Base-by-base conservation (phyloP, 64 coral and sea anemone genomes). In the Montipora sp. region DNA sequence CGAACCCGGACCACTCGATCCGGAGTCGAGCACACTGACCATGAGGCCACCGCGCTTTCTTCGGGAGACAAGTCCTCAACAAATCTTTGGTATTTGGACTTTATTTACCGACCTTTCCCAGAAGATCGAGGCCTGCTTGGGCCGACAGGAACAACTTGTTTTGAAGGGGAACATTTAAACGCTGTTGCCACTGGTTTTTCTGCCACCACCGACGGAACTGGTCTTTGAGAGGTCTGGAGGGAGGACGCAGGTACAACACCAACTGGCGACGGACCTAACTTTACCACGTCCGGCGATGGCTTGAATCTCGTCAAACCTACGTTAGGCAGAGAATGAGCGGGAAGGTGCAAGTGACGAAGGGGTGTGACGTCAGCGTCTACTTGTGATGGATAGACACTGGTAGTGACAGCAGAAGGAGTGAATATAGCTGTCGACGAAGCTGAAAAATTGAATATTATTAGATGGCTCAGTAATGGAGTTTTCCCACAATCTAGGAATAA, bases 291-390 rank as follows among this genome's bases (percentile, higher is more conserved):
- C 65, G 82, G 65, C 22, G 82, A 85, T 70, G 82, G 82, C 8
- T 85, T 85, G 60, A 85, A 85, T 85, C 65, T 85, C 48, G 65
- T 72, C 27, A 85, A 85, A 22, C 82, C 82, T 1, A 85, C 82
- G 2, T 71, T 71, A 50, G 82, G 66, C 8, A 85, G 82, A 48
- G 80, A 11, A 44, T 10, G 13, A 18, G 8, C n/a, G 63, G 82
- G 61, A 85, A 49, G 45, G 10, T 8, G 61, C 19, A 22, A 19
- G 43, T 85, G 63, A 51, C 19, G 66, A 13, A 46, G 65, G 16
- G 47, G 18, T 7, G 18, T 70, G 15, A 70, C 27, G 9, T 68
- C 20, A 13, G 16, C 47, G 5, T 48, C 2, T 47, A 65, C 27
- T 18, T 44, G 59, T 5, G 60, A 49, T 13, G 61, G 18, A 46